Percentiles rank a stretch among this genome's conserved stretches.
Evolutionary conservation across 35 echinoderm and acorn worm species (phyloP).

Genomic region (Apostichopus japonicus): DNA sequence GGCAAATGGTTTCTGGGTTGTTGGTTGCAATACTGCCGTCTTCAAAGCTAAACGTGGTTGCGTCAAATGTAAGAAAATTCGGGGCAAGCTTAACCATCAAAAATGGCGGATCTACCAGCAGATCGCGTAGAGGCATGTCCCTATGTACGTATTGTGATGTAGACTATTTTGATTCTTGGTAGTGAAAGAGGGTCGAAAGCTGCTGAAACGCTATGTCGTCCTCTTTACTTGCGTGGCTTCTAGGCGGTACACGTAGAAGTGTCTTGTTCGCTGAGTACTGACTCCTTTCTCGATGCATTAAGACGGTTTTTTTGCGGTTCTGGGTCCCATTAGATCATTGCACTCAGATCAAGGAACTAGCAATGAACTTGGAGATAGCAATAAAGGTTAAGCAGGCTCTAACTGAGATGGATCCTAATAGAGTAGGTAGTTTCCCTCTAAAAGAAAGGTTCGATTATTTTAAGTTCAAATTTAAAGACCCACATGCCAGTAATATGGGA

Average conservation of each 20-base stretch:
- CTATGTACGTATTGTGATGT: constrained; percentile 39
- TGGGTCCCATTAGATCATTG: no score
- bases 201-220: constrained; percentile 65
- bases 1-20: constrained; percentile 59
- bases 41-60: constrained; percentile 37
- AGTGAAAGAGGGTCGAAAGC: no score
- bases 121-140: constrained; percentile 15
- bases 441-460: no score
- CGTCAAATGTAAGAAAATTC: constrained; percentile 51
- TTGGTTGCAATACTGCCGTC: constrained; percentile 58
- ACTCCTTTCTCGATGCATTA: no score
- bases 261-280: no score
- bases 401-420: neutral
- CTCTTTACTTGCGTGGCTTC: no score
- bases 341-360: no score
- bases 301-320: constrained; percentile 43
- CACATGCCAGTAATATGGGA: constrained; percentile 74
- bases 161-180: no score
- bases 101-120: constrained; percentile 31
- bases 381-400: no score
- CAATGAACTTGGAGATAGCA: no score
- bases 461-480: constrained; percentile 65
- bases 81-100: neutral
- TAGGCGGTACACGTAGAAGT: no score
- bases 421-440: no score